Evolutionary conservation across 2,113 vertebrate species (phyloP).

Genomic region (Bolborhynchus lineola): DNA sequence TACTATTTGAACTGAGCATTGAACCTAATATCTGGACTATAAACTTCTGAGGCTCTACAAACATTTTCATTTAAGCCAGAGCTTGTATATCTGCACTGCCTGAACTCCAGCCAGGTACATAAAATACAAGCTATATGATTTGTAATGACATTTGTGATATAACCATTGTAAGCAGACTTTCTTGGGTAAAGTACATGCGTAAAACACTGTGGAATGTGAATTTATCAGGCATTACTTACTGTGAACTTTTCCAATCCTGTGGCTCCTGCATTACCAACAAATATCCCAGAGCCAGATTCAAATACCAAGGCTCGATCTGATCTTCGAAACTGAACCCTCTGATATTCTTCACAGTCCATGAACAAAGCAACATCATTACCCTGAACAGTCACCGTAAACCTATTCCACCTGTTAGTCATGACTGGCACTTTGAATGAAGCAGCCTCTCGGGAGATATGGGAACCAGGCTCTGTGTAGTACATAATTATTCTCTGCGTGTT

Average conservation of each 20-base stretch:
- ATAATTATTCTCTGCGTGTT: constrained; percentile 83
- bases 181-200: not conserved
- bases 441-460: constrained; percentile 78
- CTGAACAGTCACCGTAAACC: constrained; percentile 83
- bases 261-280: constrained; percentile 91
- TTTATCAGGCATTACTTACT: constrained; percentile 76
- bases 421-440: constrained; percentile 88
- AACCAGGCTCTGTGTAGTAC: constrained; percentile 88
- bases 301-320: constrained; percentile 79
- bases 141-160: not conserved
- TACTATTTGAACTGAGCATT: not conserved
- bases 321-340: constrained; percentile 78
- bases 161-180: not conserved
- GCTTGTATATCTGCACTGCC: not conserved
- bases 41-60: not conserved
- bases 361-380: constrained; percentile 81
- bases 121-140: not conserved
- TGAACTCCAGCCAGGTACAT: not conserved
- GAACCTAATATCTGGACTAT: not conserved
- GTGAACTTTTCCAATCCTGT: constrained; percentile 86
- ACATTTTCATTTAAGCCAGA: not conserved
- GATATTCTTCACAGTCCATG: constrained; percentile 91
- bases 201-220: not conserved
- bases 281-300: constrained; percentile 89
- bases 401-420: constrained; percentile 90